phyloP scores from a whole-genome alignment of 2,888 invertebrate genomes.

The Amphipyra berbera region DNA sequence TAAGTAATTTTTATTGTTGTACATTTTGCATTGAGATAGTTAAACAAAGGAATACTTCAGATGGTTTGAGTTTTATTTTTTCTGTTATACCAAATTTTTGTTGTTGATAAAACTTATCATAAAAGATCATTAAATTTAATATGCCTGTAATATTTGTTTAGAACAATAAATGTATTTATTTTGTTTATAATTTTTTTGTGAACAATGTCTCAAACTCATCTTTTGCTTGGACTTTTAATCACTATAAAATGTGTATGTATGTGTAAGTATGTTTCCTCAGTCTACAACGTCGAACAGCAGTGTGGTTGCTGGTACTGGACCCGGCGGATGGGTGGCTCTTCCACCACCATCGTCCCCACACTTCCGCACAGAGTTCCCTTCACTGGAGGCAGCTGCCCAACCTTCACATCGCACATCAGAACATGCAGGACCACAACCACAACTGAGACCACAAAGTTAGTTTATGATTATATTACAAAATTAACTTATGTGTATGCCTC shows the following conservation, averaged over 20 bases:
- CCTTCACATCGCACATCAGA: constrained; percentile 89
- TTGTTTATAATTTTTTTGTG: not conserved
- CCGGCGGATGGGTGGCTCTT: constrained; percentile 87
- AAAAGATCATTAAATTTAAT: constrained; percentile 30
- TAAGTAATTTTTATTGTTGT: constrained; percentile 67
- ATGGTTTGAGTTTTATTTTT: constrained; percentile 15
- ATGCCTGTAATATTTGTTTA: constrained; percentile 10
- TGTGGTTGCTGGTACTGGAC: constrained; percentile 89
- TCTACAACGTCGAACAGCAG: constrained; percentile 91
- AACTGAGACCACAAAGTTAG: constrained; percentile 88
- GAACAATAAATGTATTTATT: not conserved
- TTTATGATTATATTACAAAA: constrained; percentile 27
- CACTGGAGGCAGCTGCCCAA: constrained; percentile 92
- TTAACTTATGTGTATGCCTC: not conserved
- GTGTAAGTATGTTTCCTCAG: constrained; percentile 63
- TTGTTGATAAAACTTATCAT: constrained; percentile 20
- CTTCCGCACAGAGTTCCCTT: constrained; percentile 99
- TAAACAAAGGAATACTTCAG: constrained; percentile 36
- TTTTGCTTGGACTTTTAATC: not conserved
- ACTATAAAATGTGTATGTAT: constrained; percentile 5
- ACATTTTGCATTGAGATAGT: constrained; percentile 22
- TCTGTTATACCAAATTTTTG: constrained; percentile 4
- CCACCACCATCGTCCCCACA: constrained; percentile 94
- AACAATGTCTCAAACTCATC: not conserved
- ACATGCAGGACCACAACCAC: constrained; percentile 79